phyloP scores from a whole-genome alignment of 2,797 vertebrate genomes.

The Aeoliscus strigatus region DNA sequence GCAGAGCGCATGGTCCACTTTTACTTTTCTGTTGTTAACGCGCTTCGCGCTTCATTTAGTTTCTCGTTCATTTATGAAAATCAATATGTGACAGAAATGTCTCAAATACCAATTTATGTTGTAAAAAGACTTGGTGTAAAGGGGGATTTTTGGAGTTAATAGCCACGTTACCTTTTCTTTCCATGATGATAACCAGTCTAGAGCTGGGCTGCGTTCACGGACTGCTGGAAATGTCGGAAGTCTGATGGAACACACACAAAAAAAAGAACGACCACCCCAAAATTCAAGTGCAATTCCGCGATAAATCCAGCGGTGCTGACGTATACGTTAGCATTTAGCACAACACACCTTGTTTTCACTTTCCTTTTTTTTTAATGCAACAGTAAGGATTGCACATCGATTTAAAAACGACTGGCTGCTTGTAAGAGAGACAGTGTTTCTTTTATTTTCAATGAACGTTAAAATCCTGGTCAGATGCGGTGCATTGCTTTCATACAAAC shows the following conservation, averaged over 20 bases:
- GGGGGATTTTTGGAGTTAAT: constrained; percentile 19
- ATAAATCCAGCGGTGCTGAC: no score
- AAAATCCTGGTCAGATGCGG: no score
- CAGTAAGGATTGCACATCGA: no score
- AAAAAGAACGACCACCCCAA: constrained; percentile 5
- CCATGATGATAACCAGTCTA: constrained; percentile 66
- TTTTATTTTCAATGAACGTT: no score
- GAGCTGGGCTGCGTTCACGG: constrained; percentile 35
- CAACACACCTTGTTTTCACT: no score
- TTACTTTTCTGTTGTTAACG: constrained; percentile 28
- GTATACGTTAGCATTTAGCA: no score
- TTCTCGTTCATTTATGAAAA: neutral
- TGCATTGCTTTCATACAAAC: no score
- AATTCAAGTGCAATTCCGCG: no score
- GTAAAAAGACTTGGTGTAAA: neutral
- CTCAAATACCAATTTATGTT: neutral
- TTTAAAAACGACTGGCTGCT: no score
- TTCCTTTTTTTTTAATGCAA: no score
- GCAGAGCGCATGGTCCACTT: constrained; percentile 56
- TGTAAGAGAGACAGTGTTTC: no score
- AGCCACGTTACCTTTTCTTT: constrained; percentile 75
- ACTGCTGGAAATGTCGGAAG: constrained; percentile 31
- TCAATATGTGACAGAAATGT: fast-evolving
- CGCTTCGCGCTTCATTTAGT: neutral
- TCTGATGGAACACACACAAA: constrained; percentile 30